phyloP scores from a whole-genome alignment of 1,140 invertebrate species.

The Cherax destructor region DNA sequence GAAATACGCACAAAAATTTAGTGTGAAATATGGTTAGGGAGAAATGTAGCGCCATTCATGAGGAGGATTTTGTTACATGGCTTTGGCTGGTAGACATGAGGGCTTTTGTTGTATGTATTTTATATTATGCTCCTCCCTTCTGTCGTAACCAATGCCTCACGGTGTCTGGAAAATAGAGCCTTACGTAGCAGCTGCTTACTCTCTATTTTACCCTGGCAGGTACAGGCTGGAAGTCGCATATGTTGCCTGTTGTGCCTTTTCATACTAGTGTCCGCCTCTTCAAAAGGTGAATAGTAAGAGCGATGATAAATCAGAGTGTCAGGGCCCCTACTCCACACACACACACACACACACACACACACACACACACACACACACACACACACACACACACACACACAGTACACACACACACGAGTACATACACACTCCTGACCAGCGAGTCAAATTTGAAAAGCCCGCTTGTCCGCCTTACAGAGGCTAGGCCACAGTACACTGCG shows the following conservation, averaged over 20 bases:
- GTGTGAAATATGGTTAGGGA: slow-evolving; percentile 57
- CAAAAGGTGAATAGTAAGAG: slow-evolving; percentile 39
- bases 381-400: neutral
- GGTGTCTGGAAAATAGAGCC: no score
- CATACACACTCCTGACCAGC: neutral
- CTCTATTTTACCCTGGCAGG: no score
- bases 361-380: neutral
- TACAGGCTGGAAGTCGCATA: no score
- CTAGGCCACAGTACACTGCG: neutral
- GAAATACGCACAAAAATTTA: slow-evolving; percentile 51
- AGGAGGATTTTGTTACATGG: slow-evolving; percentile 31
- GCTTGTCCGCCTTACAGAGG: slow-evolving; percentile 13
- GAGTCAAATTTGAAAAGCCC: slow-evolving; percentile 30
- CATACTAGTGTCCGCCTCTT: slow-evolving; percentile 57
- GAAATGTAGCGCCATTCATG: slow-evolving; percentile 51
- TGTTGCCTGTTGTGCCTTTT: slow-evolving; percentile 48
- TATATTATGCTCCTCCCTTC: neutral
- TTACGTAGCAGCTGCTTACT: no score
- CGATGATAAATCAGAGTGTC: slow-evolving; percentile 57
- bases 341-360: slow-evolving; percentile 1
- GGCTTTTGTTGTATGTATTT: slow-evolving; percentile 37
- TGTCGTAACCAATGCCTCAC: no score
- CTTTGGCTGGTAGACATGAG: slow-evolving; percentile 23
- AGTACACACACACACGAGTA: neutral
- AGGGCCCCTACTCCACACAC: neutral